Percentiles rank a stretch among this genome's conserved stretches.
Conservation (phyloP, 2,113 vertebrate species). For the Amia ocellicauda region DNA sequence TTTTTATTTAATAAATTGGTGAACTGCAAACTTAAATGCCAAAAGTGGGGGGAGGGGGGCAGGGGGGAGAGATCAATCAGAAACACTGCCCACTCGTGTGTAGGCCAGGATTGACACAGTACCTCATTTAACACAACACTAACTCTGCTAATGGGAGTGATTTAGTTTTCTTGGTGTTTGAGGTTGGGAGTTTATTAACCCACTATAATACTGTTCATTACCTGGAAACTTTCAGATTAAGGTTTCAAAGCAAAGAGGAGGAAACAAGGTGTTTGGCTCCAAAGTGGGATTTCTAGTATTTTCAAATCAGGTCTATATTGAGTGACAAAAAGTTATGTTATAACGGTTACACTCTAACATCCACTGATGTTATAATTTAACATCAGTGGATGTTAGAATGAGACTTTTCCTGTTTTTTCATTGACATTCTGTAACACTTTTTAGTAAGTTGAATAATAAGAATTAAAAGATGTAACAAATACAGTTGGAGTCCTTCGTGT, state of each 20-base stretch:
- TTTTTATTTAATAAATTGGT: conserved; percentile 22
- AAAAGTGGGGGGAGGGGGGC: conserved; percentile 20
- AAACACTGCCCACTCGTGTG: conserved; percentile 41
- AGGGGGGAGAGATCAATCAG: conserved; percentile 38
- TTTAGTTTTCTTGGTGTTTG: conserved; percentile 30
- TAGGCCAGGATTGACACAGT: conserved; percentile 42
- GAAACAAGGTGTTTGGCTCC: not conserved
- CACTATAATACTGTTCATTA: conserved; percentile 40
- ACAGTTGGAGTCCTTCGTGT: no score
- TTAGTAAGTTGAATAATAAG: no score
- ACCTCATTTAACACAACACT: conserved; percentile 45
- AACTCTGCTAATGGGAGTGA: conserved; percentile 39
- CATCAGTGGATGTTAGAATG: no score
- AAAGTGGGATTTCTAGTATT: not conserved
- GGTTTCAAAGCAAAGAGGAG: not conserved
- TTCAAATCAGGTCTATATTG: not conserved
- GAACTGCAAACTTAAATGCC: conserved; percentile 8
- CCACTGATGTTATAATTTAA: not conserved
- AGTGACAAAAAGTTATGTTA: not conserved
- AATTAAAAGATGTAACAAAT: no score
- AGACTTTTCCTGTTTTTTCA: no score
- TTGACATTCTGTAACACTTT: no score
- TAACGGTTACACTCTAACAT: not conserved
- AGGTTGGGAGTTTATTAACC: conserved; percentile 43
- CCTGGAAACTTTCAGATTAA: conserved; percentile 23